Evolutionary conservation across 2,888 invertebrate species (phyloP).

Genomic region (Iselma pallidipennis): DNA sequence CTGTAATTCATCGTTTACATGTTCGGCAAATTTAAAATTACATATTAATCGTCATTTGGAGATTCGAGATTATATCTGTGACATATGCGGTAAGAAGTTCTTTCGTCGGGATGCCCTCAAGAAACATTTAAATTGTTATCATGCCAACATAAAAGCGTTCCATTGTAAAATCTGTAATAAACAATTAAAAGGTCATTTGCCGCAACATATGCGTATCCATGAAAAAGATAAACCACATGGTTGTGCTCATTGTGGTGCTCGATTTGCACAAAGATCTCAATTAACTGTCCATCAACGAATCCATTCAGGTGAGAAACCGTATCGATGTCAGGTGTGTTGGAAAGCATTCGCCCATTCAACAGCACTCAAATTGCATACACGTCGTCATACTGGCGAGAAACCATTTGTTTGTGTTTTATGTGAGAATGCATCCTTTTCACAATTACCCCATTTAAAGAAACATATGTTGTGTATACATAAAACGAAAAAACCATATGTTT

Average conservation of each 20-base stretch:
- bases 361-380: slow-evolving; percentile 79
- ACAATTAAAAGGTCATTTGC: slow-evolving; percentile 77
- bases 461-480: slow-evolving; percentile 87
- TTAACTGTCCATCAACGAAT: slow-evolving; percentile 80
- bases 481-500: slow-evolving; percentile 76
- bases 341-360: slow-evolving; percentile 83
- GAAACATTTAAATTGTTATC: slow-evolving; percentile 76
- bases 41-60: slow-evolving; percentile 74
- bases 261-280: slow-evolving; percentile 84
- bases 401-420: slow-evolving; percentile 77
- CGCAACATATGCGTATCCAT: slow-evolving; percentile 83
- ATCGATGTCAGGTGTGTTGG: slow-evolving; percentile 78
- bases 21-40: slow-evolving; percentile 64
- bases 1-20: slow-evolving; percentile 73
- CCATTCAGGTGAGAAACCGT: slow-evolving; percentile 85
- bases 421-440: slow-evolving; percentile 73
- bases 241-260: slow-evolving; percentile 76
- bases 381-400: slow-evolving; percentile 84
- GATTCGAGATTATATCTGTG: slow-evolving; percentile 76
- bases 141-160: slow-evolving; percentile 73
- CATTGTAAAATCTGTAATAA: slow-evolving; percentile 82
- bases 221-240: slow-evolving; percentile 75
- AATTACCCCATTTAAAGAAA: slow-evolving; percentile 84
- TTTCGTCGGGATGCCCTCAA: slow-evolving; percentile 73
- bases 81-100: slow-evolving; percentile 79